Evolutionary conservation across 2,888 invertebrate species (phyloP), one percentile per base, ranked within the genome.

Genomic region (Napeogenes inachia): DNA sequence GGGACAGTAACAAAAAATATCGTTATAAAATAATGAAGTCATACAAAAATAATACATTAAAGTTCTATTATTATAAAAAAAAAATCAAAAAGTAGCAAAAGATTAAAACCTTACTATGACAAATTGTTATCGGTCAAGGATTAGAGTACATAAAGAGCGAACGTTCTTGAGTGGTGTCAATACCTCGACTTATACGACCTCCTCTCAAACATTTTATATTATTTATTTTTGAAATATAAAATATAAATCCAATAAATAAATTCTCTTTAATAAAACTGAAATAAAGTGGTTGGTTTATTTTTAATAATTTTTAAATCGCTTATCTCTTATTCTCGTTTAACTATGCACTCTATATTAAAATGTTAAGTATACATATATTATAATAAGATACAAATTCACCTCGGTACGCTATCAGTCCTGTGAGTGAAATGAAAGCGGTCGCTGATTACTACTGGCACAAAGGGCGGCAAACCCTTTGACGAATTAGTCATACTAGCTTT

Each of bases 361-460:
- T 4, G 21, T 47, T 6, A 21, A 8, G 5, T 21, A 13, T 21
- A 21, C 4, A 13, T 50, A 50, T 50, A 50, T 50, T n/a, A n/a
- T 50, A 30, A 50, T 50, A 30, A 50, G 13, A 50, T 50, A 50
- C 50, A 50, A 2, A 50, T 50, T 50, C 50, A 30, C 50, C 30
- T 50, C 30, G 50, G 8, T 30, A 10, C 50, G 12, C 30, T 50
- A 50, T 50, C 30, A 60, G 59, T 35, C 12, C 21, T 35, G 55
- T 61, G 61, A 63, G 66, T 66, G 66, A 61, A 61, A 66, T 66
- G 66, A 64, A 64, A 66, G 64, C 66, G 61, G 57, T 47, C 80
- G 78, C 78, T 88, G 85, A 89, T 89, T 89, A 88, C 86, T 61
- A 61, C 85, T 78, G 76, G 79, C 77, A 87, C 87, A 89, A 87